Evolutionary conservation across 2,113 vertebrate species (phyloP), one percentile per base, ranked within the genome.

Genomic region (Prinia subflava): DNA sequence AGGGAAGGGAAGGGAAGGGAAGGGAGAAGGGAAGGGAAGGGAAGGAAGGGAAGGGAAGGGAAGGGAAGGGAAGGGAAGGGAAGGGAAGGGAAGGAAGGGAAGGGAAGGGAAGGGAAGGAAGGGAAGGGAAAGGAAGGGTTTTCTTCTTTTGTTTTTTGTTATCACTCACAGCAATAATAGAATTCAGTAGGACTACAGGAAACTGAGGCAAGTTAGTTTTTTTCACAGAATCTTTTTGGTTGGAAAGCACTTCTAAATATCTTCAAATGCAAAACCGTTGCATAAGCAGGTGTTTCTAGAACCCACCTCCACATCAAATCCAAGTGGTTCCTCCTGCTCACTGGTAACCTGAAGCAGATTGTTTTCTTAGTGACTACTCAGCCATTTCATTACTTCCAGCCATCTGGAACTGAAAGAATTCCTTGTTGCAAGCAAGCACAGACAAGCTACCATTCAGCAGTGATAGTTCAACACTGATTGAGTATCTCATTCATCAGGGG

Each of bases 341-440:
- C 53, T 44, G 44, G 64, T 55, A 92, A 83, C 5, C 2, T n/a
- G 76, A 85, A 92, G 44, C 42, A 0, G 46, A n/a, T 73, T 90
- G 67, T 85, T 96, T 92, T 92, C 68, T 85, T 31, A 82, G 83
- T 60, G 62, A 46, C 47, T 93, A 83, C 94, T 85, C 46, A 89
- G 67, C 23, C 86, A 89, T 90, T 88, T 67, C 52, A 78, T 2
- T 24, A 83, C 68, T 79, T 88, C 57, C 44, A 81, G 64, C 60
- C n/a, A n/a, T 87, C 71, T 75, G 52, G 64, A 96, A 90, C 53
- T 60, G 86, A 76, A 82, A 93, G 83, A 87, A 90, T 94, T 82
- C 64, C 18, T 1, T 49, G 60, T 15, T 41, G 55, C 92, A 94
- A 92, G 83, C 64, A 94, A 83, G 85, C 52, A 87, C 65, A 87